Conservation (phyloP, 1,140 invertebrate genomes). For the Ectropis grisescens region DNA sequence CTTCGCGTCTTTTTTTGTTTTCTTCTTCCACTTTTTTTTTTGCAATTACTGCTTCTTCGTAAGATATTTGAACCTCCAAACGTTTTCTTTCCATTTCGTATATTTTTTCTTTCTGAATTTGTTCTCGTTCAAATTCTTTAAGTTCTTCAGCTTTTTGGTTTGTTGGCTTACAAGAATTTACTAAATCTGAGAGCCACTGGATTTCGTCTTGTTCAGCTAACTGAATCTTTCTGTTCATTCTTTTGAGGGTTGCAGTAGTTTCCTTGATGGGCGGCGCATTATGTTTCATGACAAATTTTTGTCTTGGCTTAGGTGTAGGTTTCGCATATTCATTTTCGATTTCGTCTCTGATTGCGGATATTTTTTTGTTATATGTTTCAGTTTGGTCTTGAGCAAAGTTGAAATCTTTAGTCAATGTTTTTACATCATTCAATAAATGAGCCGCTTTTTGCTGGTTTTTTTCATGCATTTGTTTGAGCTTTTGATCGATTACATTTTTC, state of each 20-base stretch:
- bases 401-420: conserved; percentile 33
- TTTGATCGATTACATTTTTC: conserved; percentile 45
- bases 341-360: conserved; percentile 28
- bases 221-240: conserved; percentile 57
- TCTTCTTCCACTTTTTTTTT: conserved; percentile 57
- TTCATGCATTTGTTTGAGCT: conserved; percentile 37
- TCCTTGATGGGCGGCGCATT: conserved; percentile 46
- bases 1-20: conserved; percentile 65
- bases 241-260: conserved; percentile 59
- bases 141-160: conserved; percentile 47
- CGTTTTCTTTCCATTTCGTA: conserved; percentile 70
- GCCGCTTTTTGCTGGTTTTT: conserved; percentile 60
- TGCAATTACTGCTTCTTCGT: conserved; percentile 70
- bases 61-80: conserved; percentile 66
- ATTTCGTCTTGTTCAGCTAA: conserved; percentile 66
- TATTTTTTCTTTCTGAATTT: conserved; percentile 59
- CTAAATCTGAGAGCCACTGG: conserved; percentile 61
- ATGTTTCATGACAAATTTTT: conserved; percentile 10
- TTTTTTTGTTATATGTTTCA: conserved; percentile 30
- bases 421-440: conserved; percentile 50
- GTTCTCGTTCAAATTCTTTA: conserved; percentile 50
- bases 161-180: conserved; percentile 51
- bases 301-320: conserved; percentile 16
- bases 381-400: conserved; percentile 37
- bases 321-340: conserved; percentile 20